Evolutionary conservation across 2,113 vertebrate genomes (phyloP), one percentile per base, ranked within the genome.

Genomic region (Marmota flaviventris): DNA sequence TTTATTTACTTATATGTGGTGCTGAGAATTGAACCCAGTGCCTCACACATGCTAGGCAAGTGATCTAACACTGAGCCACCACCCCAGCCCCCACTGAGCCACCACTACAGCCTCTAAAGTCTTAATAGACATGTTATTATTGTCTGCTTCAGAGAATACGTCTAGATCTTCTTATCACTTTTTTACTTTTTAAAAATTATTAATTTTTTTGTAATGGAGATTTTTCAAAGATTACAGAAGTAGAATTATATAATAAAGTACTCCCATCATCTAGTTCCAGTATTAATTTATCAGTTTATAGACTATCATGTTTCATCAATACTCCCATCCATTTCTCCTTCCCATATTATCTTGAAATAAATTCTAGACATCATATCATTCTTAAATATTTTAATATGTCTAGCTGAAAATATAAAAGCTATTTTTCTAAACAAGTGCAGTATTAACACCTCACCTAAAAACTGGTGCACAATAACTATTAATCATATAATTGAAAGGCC

Each of bases 321-420:
- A 86, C 32, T 86, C 58, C 39, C 34, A 51, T 89, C 20, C 18
- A 95, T 14, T 89, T 97, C 56, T 89, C 29, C 51, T 1, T 90
- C 20, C 18, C 25, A 48, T 61, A 81, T 79, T 91, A 93, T 67
- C 94, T 94, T 86, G 72, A 96, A 96, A 91, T 83, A 76, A 67
- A 84, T 42, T 83, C 9, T 14, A 69, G 32, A 81, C 14, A 70
- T 73, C 37, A 39, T 84, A 89, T 90, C 42, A 89, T 79, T 11
- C 20, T 42, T 79, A 86, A 83, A 79, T 84, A 48, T 39, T 88
- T 94, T 5, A 69, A 18, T 69, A 82, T 77, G 1, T 77, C 37
- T 77, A 85, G 42, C 16, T 79, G 61, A 94, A 84, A 93, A 69
- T 63, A 48, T 79, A 87, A 90, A 20, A 53, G 0, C 24, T 69